Evolutionary conservation across 2,797 vertebrate species (phyloP), one percentile per base, ranked within the genome.

Genomic region (Sebastes nivosus): DNA sequence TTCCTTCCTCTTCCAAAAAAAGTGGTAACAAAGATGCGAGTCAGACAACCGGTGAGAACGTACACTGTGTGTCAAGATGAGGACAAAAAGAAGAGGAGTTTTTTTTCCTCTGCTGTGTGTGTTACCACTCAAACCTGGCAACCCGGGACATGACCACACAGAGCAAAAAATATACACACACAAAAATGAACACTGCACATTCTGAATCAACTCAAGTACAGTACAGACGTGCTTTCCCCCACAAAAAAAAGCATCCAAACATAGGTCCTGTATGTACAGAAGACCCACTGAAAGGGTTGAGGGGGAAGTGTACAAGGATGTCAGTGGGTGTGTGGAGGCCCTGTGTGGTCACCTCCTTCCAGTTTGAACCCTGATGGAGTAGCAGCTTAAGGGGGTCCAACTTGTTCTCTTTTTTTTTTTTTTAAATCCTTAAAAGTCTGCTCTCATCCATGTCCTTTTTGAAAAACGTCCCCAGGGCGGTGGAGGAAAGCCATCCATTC

Each of bases 141-240:
- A 86, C 80, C 79, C 2, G n/a, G 86, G 86, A 90, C 68, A 78
- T 87, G 88, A 93, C 89, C 88, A 93, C 93, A 88, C 75, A 88
- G 82, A 84, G 75, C 84, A 34, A 69, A 20, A 68, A 68, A 75
- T 9, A 75, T 1, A 67, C 36, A 74, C 13, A 80, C 1, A 42
- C 72, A 57, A 61, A 69, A 55, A 72, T 32, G 12, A 77, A 60
- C 74, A 52, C 79, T 84, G 75, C 77, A 83, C 88, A 91, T 88
- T 91, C 90, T 73, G 79, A 85, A 93, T 89, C 82, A 85, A 89
- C 79, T 78, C 24, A 24, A 72, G 67, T 76, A 86, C 77, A 85
- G 75, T 75, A 71, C 52, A 54, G 50, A 72, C 3, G 4, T 63
- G 65, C 63, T 63, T 79, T 79, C 79, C 72, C 59, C 59, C 52